Base-by-base conservation (phyloP, 2,113 vertebrate species). In the Anguilla japonica region DNA sequence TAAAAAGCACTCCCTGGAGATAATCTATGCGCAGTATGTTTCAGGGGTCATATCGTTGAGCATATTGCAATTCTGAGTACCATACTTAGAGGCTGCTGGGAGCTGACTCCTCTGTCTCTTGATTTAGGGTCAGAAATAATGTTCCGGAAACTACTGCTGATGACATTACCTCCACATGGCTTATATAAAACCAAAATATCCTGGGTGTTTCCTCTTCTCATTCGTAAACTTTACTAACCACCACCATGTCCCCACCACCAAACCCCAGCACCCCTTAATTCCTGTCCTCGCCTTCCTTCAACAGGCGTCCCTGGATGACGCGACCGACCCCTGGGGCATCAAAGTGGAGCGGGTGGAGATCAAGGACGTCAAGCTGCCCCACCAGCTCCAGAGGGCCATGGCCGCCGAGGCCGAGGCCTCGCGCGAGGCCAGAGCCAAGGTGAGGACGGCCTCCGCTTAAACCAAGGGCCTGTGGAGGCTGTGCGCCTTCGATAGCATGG, bases 311-410 rank as follows among this genome's bases (percentile, higher is more conserved):
- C 93, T 98, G 0, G 92, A 96, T 87, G 95, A 95, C 22, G 96
- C 97, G 80, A 98, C 95, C 0, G 96, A 97, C 84, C 60, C 94
- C 3, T 97, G 97, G 97, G 98, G 97, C 34, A 97, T 98, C 92
- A 95, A 91, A 63, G 97, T 98, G 89, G 96, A 97, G 43, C 93
- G 93, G 0, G 97, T 98, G 89, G 98, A 98, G 89, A 97, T 98
- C 89, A 98, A 96, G 92, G 97, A 98, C 6, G 95, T 98, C 81
- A 96, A 96, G 78, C 96, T 98, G 84, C 98, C 98, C 0, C 5
- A 91, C 71, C 96, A 97, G 89, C 87, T 98, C 91, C 97, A 98
- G 93, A 96, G 96, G 88, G 96, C 96, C 57, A 97, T 97, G 97
- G 97, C 97, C 0, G 96, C 97, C 0, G 96, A 98, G 87, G 98